Percentiles rank a stretch among this genome's conserved stretches.
These are phyloP conservation scores for Phenacoccus solenopsis DNA, from an alignment of 1,140 invertebrate species.

Conservation along the genomic window DNA sequence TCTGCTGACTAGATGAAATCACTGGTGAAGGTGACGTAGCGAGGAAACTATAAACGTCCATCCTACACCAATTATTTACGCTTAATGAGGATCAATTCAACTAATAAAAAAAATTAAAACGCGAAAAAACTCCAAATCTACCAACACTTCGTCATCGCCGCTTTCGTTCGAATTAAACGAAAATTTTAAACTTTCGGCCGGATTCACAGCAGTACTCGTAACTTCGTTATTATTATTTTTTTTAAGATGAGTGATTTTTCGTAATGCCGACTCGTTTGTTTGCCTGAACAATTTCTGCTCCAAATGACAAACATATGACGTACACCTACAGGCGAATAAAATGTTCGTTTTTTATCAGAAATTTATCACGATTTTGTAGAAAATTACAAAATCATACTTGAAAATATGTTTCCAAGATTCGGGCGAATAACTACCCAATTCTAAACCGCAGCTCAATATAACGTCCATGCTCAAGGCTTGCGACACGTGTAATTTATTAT, in stretches of 20 bases:
- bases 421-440: slow-evolving; percentile 76
- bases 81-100: no score
- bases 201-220: slow-evolving; percentile 20
- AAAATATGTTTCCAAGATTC: slow-evolving; percentile 92
- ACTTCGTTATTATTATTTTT: background rate
- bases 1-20: slow-evolving; percentile 33
- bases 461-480: slow-evolving; percentile 85
- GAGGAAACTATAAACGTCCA: slow-evolving; percentile 69
- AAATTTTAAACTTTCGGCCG: slow-evolving; percentile 36
- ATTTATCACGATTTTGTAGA: background rate
- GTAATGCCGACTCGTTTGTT: slow-evolving; percentile 26
- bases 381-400: slow-evolving; percentile 41
- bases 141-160: slow-evolving; percentile 62
- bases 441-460: slow-evolving; percentile 61
- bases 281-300: slow-evolving; percentile 74
- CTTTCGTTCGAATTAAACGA: slow-evolving; percentile 41
- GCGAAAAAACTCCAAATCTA: background rate
- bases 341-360: background rate
- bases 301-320: slow-evolving; percentile 76
- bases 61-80: no score
- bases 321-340: slow-evolving; percentile 39
- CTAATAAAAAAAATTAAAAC: no score
- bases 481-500: slow-evolving; percentile 41
- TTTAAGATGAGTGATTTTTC: slow-evolving; percentile 10
- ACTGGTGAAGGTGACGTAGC: slow-evolving; percentile 46